Percentiles rank a stretch among this genome's conserved stretches.
Evolutionary conservation across 2,113 vertebrate genomes (phyloP).

Genomic region (Piprites chloris): DNA sequence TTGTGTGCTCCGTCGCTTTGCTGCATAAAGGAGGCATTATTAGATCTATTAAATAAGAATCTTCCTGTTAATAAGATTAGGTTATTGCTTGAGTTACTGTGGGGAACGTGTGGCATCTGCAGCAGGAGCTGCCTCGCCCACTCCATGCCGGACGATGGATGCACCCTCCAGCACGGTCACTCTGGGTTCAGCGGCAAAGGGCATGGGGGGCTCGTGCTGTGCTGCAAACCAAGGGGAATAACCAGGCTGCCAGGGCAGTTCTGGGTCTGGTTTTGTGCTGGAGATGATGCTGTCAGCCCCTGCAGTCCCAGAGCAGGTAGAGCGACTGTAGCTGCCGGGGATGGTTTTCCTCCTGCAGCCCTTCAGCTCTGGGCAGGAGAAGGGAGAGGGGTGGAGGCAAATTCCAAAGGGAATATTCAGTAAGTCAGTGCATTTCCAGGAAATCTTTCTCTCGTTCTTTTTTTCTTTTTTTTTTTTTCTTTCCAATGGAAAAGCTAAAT

Average conservation of each 20-base stretch:
- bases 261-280: neutral
- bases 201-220: accelerated
- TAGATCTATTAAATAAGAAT: neutral
- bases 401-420: neutral
- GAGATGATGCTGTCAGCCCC: accelerated
- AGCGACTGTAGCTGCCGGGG: neutral
- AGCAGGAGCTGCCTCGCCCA: neutral
- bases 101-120: accelerated
- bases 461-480: no score
- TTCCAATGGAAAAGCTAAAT: neutral
- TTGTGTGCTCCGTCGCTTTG: neutral
- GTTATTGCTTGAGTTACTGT: accelerated
- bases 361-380: neutral
- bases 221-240: neutral
- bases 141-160: accelerated
- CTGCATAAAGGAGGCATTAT: neutral
- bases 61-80: neutral
- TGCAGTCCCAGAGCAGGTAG: neutral
- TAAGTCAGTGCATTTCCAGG: neutral
- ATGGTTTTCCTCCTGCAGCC: neutral
- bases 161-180: accelerated
- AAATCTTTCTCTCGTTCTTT: neutral
- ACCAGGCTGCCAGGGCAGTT: accelerated
- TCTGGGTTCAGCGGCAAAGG: accelerated
- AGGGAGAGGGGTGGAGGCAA: neutral